Evolutionary conservation across 2,113 vertebrate genomes (phyloP), one percentile per base, ranked within the genome.

Genomic region (Ranitomeya variabilis): DNA sequence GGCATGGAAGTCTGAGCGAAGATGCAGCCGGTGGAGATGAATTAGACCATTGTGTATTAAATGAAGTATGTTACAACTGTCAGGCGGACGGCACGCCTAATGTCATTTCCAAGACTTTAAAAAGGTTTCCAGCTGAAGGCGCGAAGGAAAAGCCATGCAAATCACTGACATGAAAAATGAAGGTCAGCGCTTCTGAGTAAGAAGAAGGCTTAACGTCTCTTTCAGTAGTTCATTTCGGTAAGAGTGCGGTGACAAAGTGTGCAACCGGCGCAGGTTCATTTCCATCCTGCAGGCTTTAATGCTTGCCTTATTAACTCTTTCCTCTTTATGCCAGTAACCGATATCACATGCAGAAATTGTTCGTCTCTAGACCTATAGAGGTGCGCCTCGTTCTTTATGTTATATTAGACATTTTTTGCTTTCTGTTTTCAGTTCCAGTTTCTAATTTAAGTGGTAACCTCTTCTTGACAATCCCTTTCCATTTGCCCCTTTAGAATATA

Each of bases 161-260:
- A 81, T 81, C 81, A 54, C 21, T 66, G 81, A 67, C 81, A 83
- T 83, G 81, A 66, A 16, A 67, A 64, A 83, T 67, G 81, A 67
- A 67, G 55, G 45, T 66, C 62, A 52, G 31, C 45, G 21, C 52
- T 66, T 66, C 62, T 19, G 15, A 60, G 79, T 81, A 62, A 81
- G 79, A 60, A 60, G 26, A 62, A 81, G 23, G 57, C 59, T 81
- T 81, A 37, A 81, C 23, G 23, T 81, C 79, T 62, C 57, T 62
- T 45, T 81, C 57, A 23, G 26, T 62, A 81, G 79, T 81, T 7
- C 78, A 80, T 80, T 62, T 81, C 55, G 37, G 59, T 8, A 18
- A 81, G 78, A 80, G 12, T n/a, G n/a, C 78, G n/a, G 23, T 81
- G 55, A 62, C 57, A 62, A 31, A 60, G 77, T 37, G 26, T 57